Base-by-base conservation (phyloP, 2,888 invertebrate species). In the Dioctria rufipes region DNA sequence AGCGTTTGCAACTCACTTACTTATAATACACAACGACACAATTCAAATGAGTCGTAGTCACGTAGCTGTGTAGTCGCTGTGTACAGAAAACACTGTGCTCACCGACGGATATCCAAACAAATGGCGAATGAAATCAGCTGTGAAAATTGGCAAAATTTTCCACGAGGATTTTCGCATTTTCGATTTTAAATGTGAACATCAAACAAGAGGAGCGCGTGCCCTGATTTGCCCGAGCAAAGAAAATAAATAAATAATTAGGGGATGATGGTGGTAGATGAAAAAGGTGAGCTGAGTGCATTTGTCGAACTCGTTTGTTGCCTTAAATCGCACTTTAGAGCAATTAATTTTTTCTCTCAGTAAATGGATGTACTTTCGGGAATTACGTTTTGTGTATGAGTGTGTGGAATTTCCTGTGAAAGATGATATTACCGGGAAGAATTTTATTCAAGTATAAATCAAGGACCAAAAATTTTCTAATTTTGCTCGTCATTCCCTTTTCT, bases 61-160 rank as follows among this genome's bases (percentile, higher is more conserved):
- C 54, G 54, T 39, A 49, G 51, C 75, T 37, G 71, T 46, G 46
- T 46, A 46, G 46, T 6, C 46, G 58, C 73, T 73, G 60, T 73
- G 58, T 73, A 54, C 73, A 73, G 13, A 73, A 51, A 8, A n/a
- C 11, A 54, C 77, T 43, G 43, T 73, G 42, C 67, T 79, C 79
- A 67, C 54, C 67, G 58, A 42, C 60, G 84, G 80, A 84, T 84
- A 84, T 84, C 83, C 83, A 84, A 84, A 84, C 83, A 84, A 84
- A 84, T 83, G 82, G 81, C 81, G 85, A 86, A 86, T 86, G 86
- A 87, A 89, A 89, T 89, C 89, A 89, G 89, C 89, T 89, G 89
- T 88, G 86, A 88, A 88, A 87, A 88, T 88, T 88, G 87, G 86
- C 85, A 88, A 88, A 89, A 86, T 86, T 89, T 89, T 89, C 89